A percentile compares a stretch with the other conserved stretches of the same genome.
These are phyloP conservation scores for Plebejus anna DNA, from an alignment of 2,888 invertebrate species.

Conservation along the genomic window DNA sequence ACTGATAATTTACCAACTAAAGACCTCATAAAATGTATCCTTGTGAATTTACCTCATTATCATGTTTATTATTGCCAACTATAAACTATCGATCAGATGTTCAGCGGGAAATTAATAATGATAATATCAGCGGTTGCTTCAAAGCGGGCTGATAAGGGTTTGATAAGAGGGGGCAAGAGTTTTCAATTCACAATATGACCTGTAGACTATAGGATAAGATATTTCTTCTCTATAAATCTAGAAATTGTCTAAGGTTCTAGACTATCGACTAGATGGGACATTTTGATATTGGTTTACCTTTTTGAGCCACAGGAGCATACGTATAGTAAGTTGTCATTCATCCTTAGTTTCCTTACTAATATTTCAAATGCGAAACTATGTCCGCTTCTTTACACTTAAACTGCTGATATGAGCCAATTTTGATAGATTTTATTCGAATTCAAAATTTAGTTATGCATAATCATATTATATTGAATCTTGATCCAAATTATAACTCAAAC, in stretches of 20 bases:
- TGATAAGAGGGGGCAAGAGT: conserved; percentile 45
- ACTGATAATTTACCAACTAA: not conserved
- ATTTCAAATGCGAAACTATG: no score
- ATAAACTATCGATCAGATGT: not conserved
- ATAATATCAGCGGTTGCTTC: conserved; percentile 49
- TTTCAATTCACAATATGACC: conserved; percentile 65
- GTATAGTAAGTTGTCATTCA: no score
- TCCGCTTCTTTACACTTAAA: no score
- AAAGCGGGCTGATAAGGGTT: not conserved
- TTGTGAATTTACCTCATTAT: not conserved
- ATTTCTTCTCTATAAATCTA: not conserved
- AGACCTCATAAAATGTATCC: not conserved
- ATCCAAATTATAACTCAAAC: no score
- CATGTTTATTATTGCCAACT: not conserved
- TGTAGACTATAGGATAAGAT: conserved; percentile 19
- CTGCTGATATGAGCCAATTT: no score
- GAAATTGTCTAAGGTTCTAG: not conserved
- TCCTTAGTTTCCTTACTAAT: no score
- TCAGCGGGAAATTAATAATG: conserved; percentile 30
- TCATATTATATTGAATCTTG: no score
- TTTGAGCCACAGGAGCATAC: no score
- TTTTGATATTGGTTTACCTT: no score
- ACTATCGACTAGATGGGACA: not conserved
- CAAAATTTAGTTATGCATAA: no score
- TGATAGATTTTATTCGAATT: no score